Evolutionary conservation across 2,797 vertebrate genomes (phyloP).

Genomic region (Urocyon cinereoargenteus): DNA sequence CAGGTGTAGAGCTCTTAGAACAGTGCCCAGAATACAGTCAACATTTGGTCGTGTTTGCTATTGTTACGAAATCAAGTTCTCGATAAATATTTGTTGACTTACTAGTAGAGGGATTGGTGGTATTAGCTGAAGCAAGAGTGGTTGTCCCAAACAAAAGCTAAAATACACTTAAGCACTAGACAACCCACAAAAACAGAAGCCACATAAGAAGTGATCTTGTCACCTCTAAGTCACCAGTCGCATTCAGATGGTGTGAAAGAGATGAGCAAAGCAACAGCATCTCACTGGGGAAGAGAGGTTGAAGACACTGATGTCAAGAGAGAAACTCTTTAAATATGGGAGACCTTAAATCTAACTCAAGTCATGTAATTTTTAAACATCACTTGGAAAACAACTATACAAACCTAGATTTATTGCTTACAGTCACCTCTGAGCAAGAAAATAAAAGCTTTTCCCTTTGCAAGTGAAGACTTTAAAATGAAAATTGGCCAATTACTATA

Average conservation of each 20-base stretch:
- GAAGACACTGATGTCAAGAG: neutral
- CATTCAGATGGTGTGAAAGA: neutral
- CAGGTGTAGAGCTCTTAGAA: neutral
- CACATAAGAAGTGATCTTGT: neutral
- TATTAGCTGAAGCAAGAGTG: neutral
- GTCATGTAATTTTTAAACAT: neutral
- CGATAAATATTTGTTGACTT: neutral
- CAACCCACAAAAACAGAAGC: neutral
- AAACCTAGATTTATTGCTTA: constrained; percentile 22
- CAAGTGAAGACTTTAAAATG: constrained; percentile 20
- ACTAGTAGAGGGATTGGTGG: neutral
- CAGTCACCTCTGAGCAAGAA: constrained; percentile 19
- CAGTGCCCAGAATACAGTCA: neutral
- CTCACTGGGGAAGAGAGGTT: neutral
- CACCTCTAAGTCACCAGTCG: neutral
- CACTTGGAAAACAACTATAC: neutral
- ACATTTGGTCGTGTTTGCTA: neutral
- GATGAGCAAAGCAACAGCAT: neutral
- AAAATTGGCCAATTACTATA: constrained; percentile 23
- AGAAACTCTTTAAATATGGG: neutral
- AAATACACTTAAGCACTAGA: neutral
- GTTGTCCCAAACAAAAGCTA: constrained; percentile 14
- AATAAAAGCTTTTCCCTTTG: neutral
- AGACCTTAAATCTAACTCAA: neutral
- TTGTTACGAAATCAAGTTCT: neutral